A percentile compares a stretch with the other conserved stretches of the same genome.
Evolutionary conservation across 2,888 invertebrate species (phyloP).

Genomic region (Keiferia lycopersicella): DNA sequence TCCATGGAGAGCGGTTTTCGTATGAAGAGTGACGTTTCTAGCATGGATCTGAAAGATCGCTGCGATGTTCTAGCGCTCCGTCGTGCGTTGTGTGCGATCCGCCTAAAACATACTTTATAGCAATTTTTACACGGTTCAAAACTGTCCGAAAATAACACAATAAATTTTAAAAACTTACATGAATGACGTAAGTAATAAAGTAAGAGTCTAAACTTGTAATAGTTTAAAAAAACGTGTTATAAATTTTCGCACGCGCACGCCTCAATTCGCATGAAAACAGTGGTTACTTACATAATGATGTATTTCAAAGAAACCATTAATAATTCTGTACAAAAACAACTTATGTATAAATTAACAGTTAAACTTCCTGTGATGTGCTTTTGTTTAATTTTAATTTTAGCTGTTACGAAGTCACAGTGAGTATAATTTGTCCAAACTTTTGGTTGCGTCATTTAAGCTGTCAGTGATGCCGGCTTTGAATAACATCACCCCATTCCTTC

Average conservation of each 20-base stretch:
- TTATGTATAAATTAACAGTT: neutral
- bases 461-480: too few species aligned
- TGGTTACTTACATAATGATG: neutral
- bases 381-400: slow-evolving; percentile 3
- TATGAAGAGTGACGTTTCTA: too few species aligned
- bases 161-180: too few species aligned
- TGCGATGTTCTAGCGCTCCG: too few species aligned
- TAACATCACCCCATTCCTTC: too few species aligned
- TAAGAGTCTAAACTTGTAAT: neutral
- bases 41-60: too few species aligned
- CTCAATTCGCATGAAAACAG: neutral
- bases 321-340: neutral
- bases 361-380: neutral
- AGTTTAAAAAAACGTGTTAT: neutral
- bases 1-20: too few species aligned
- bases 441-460: too few species aligned
- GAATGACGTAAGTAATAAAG: neutral
- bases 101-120: too few species aligned
- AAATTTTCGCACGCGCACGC: slow-evolving; percentile 8
- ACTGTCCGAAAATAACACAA: too few species aligned
- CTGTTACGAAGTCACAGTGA: neutral
- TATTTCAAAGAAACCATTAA: slow-evolving; percentile 10
- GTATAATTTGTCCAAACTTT: neutral
- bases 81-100: too few species aligned
- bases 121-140: too few species aligned